These are phyloP conservation scores for Actinostola sp. DNA, from an alignment of 92 coral and sea anemone genomes.

Conservation along the genomic window DNA sequence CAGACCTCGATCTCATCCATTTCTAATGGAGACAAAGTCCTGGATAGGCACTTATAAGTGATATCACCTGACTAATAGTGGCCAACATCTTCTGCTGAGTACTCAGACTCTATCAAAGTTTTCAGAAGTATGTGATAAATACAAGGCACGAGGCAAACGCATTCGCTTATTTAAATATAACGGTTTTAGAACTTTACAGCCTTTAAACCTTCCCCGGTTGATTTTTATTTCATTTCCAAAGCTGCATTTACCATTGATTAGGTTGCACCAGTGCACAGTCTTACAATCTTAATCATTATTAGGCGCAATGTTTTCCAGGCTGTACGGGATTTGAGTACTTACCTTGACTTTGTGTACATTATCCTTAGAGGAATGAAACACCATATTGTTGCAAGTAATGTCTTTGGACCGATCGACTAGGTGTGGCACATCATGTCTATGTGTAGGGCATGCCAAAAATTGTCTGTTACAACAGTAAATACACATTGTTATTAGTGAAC, in stretches of 20 bases:
- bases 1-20: slow-evolving; percentile 23
- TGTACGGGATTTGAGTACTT: too few relatives aligned
- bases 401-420: neutral
- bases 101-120: neutral
- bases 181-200: slow-evolving; percentile 19
- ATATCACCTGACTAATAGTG: neutral
- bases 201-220: too few relatives aligned
- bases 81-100: neutral
- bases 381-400: neutral
- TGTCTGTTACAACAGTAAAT: neutral
- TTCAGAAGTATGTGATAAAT: slow-evolving; percentile 23
- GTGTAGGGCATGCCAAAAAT: neutral
- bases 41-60: slow-evolving; percentile 19
- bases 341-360: neutral
- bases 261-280: too few relatives aligned
- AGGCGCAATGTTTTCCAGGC: too few relatives aligned
- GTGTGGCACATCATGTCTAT: slow-evolving; percentile 3
- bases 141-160: too few relatives aligned
- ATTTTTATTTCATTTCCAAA: slow-evolving; percentile 30
- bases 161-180: neutral
- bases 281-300: too few relatives aligned
- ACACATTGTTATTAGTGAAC: slow-evolving; percentile 15
- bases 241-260: slow-evolving; percentile 16
- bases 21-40: slow-evolving; percentile 16
- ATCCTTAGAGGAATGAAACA: neutral